phyloP scores from a whole-genome alignment of 2,797 vertebrate species.

The Thunnus albacares region DNA sequence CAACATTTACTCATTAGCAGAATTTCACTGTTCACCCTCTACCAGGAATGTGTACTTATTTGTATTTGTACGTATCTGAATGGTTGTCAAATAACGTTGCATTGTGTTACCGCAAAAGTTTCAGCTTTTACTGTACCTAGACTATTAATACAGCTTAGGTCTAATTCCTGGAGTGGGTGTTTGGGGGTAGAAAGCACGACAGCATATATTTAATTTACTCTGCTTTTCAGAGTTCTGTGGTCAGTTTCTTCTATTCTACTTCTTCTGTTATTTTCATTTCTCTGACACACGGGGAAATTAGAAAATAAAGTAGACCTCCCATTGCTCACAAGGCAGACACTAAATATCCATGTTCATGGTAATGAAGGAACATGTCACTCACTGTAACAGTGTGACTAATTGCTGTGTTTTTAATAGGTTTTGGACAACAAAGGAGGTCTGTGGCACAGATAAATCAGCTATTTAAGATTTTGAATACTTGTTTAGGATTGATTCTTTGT shows the following conservation, averaged over 20 bases:
- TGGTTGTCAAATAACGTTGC: background rate
- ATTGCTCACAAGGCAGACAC: background rate
- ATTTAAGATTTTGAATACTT: too few species aligned
- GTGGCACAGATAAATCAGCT: too few species aligned
- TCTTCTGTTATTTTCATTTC: background rate
- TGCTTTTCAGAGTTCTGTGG: background rate
- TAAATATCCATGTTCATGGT: background rate
- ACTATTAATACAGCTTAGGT: too few species aligned
- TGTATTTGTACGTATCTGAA: too few species aligned
- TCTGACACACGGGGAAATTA: background rate
- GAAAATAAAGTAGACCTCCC: background rate
- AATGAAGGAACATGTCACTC: conserved; percentile 5
- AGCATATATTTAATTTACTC: background rate
- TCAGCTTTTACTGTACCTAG: background rate
- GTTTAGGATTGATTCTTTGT: too few species aligned
- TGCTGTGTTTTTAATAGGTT: conserved; percentile 10
- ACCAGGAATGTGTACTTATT: too few species aligned
- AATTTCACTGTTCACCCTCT: too few species aligned
- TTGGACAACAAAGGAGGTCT: background rate
- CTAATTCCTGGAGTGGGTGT: too few species aligned
- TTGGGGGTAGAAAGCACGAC: too few species aligned
- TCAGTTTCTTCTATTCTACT: background rate
- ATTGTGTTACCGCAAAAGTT: background rate
- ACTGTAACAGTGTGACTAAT: background rate
- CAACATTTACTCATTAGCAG: too few species aligned